Evolutionary conservation across 2,888 invertebrate species (phyloP).

Genomic region (Pterobdella sp.): DNA sequence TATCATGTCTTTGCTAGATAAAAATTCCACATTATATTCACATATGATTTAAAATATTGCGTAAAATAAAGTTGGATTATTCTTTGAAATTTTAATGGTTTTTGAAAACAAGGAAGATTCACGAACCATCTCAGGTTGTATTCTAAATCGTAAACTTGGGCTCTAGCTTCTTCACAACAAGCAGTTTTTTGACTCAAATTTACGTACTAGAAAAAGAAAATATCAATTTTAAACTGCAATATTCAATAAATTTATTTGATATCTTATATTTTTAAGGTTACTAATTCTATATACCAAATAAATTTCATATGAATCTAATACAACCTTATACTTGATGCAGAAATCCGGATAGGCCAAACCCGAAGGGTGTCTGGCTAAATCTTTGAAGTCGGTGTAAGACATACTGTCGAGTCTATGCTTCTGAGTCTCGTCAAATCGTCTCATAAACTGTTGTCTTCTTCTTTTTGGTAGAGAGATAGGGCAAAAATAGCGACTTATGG

Average conservation of each 20-base stretch:
- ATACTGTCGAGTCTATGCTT: neutral
- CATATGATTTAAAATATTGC: neutral
- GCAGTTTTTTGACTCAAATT: neutral
- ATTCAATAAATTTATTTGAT: neutral
- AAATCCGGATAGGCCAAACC: slow-evolving; percentile 4
- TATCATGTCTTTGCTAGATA: neutral
- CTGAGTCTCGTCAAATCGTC: neutral
- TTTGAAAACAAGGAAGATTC: neutral
- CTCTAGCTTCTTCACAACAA: slow-evolving; percentile 2
- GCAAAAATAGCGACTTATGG: neutral
- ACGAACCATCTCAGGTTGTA: neutral
- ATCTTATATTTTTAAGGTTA: neutral
- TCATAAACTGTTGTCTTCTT: neutral
- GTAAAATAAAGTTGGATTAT: neutral
- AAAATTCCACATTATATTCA: neutral
- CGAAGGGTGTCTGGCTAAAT: slow-evolving; percentile 5
- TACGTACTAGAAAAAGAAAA: neutral
- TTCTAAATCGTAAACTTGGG: neutral
- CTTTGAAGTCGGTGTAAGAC: neutral
- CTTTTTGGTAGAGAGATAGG: neutral
- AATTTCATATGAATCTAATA: neutral
- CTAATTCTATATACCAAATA: neutral
- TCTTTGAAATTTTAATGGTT: neutral
- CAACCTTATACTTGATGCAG: slow-evolving; percentile 9
- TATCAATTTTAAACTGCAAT: neutral